A percentile compares a stretch with the other conserved stretches of the same genome.
Evolutionary conservation across 2,888 invertebrate species (phyloP).

Genomic region (Actias luna): DNA sequence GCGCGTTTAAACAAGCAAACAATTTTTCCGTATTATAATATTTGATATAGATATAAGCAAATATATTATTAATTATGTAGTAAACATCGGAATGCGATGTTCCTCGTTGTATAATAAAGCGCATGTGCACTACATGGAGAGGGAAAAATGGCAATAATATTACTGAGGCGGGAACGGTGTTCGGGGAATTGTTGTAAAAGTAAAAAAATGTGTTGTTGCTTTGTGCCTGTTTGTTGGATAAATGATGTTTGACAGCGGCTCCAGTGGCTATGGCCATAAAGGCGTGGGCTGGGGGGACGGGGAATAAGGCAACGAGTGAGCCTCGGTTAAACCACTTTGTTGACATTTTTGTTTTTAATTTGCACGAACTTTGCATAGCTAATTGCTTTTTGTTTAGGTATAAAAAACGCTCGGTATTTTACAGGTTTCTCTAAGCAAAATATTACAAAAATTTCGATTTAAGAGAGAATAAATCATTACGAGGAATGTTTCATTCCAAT

Average conservation of each 20-base stretch:
- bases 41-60: no score
- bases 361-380: constrained; percentile 24
- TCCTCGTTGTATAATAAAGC: constrained; percentile 49
- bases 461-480: neutral
- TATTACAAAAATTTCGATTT: neutral
- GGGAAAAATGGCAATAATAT: constrained; percentile 49
- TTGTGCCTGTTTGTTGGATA: constrained; percentile 65
- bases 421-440: neutral
- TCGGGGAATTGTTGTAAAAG: constrained; percentile 59
- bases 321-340: constrained; percentile 54
- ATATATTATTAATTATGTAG: no score
- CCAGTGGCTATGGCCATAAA: constrained; percentile 35
- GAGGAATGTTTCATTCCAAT: neutral
- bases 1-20: no score
- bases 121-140: constrained; percentile 37
- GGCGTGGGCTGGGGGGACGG: constrained; percentile 31
- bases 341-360: constrained; percentile 63
- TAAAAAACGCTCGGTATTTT: constrained; percentile 4
- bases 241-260: constrained; percentile 71
- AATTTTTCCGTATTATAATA: no score
- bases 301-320: constrained; percentile 24
- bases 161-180: constrained; percentile 46
- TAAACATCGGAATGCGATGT: constrained; percentile 28
- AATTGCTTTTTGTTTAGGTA: constrained; percentile 38
- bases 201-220: constrained; percentile 69